These are phyloP conservation scores for Polyommatus iphigenia DNA, from an alignment of 2,888 invertebrate species.

Conservation along the genomic window DNA sequence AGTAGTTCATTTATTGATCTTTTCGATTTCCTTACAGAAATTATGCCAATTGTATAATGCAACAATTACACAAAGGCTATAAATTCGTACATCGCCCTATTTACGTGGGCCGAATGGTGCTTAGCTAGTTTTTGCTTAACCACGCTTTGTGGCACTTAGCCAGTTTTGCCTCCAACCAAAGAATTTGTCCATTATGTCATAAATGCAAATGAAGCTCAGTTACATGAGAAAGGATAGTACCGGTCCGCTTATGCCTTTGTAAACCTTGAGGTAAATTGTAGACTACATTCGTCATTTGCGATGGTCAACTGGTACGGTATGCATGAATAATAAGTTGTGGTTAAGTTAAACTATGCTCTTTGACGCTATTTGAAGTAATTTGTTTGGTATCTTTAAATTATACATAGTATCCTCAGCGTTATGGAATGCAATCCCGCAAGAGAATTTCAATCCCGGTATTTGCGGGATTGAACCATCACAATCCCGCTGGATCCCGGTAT, in stretches of 20 bases:
- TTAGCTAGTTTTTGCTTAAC: background rate
- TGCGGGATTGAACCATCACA: no score
- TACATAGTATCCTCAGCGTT: background rate
- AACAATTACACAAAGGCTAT: background rate
- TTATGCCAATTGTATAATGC: background rate
- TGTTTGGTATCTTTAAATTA: background rate
- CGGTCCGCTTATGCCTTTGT: slow-evolving; percentile 23
- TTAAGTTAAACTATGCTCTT: background rate
- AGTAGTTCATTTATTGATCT: no score
- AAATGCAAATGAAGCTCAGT: slow-evolving; percentile 20
- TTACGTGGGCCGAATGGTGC: background rate
- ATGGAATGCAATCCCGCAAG: no score
- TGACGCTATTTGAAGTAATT: background rate
- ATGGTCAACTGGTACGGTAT: background rate
- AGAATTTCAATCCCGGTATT: no score
- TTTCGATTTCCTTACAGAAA: no score
- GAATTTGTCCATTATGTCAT: slow-evolving; percentile 25
- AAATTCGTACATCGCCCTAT: slow-evolving; percentile 4
- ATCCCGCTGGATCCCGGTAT: no score
- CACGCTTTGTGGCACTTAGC: background rate
- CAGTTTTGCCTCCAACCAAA: slow-evolving; percentile 2
- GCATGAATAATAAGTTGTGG: background rate
- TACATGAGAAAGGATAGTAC: slow-evolving; percentile 29
- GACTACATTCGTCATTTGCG: background rate
- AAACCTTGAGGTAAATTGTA: slow-evolving; percentile 23